Conservation (phyloP, 2,888 invertebrate species). For the Drosophila infuscata region DNA sequence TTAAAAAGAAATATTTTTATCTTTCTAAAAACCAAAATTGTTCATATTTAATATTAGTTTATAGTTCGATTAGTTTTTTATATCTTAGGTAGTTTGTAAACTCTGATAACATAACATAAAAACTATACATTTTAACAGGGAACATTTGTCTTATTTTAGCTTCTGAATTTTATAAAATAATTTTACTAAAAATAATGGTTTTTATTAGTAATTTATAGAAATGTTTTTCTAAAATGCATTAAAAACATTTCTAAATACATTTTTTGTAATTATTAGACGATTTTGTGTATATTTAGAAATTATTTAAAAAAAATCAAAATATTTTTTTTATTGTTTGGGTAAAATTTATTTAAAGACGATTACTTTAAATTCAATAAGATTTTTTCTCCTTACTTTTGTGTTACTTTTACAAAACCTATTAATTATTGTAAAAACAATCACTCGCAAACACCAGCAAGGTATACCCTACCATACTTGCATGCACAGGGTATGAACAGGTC, state of each 20-base stretch:
- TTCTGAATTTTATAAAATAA: not conserved
- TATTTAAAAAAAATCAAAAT: not conserved
- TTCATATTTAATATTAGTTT: not conserved
- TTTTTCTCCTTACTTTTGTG: not conserved
- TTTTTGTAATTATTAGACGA: too few species aligned
- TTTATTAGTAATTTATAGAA: not conserved
- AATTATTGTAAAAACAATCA: not conserved
- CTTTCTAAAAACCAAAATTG: not conserved
- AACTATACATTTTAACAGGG: too few species aligned
- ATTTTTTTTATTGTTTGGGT: not conserved
- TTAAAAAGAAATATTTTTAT: not conserved
- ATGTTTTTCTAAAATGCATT: not conserved
- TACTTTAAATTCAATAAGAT: not conserved
- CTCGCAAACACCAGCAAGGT: not conserved
- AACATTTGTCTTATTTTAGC: not conserved
- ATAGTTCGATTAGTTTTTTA: not conserved
- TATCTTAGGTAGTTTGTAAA: not conserved
- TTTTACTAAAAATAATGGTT: not conserved
- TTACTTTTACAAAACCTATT: not conserved
- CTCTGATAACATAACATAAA: not conserved
- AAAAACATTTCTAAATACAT: too few species aligned
- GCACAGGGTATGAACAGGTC: conserved; percentile 49
- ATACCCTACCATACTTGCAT: not conserved
- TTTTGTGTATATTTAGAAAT: not conserved
- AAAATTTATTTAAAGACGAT: not conserved